phyloP scores from a whole-genome alignment of 1,140 invertebrate species.

The Cyrtorhinus lividipennis region DNA sequence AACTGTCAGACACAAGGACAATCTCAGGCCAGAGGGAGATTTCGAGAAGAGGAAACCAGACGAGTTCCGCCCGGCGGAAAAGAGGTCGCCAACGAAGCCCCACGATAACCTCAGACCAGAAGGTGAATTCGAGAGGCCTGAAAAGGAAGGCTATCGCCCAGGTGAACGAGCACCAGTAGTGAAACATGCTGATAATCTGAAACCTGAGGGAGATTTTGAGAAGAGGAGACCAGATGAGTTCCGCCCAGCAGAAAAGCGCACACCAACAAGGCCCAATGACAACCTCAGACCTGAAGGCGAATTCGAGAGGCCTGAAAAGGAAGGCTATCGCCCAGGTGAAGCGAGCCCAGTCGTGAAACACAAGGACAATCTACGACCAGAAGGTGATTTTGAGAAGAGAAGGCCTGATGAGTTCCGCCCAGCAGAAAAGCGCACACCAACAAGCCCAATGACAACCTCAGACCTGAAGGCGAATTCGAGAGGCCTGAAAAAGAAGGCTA shows the following conservation, averaged over 20 bases:
- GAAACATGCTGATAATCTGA: slow-evolving; percentile 34
- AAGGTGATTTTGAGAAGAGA: slow-evolving; percentile 41
- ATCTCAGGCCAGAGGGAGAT: slow-evolving; percentile 30
- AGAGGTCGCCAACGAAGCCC: slow-evolving; percentile 29
- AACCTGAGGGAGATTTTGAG: slow-evolving; percentile 30
- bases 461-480: slow-evolving; percentile 38
- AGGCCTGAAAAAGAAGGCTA: slow-evolving; percentile 27
- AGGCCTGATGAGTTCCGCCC: slow-evolving; percentile 27
- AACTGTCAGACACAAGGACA: slow-evolving; percentile 31
- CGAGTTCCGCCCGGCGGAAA: slow-evolving; percentile 27
- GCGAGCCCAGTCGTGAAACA: slow-evolving; percentile 25
- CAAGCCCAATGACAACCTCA: slow-evolving; percentile 38
- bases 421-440: slow-evolving; percentile 26
- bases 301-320: slow-evolving; percentile 29
- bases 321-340: slow-evolving; percentile 25
- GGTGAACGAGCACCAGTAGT: slow-evolving; percentile 35
- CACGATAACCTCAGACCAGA: slow-evolving; percentile 35
- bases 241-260: slow-evolving; percentile 33
- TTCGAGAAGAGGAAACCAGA: slow-evolving; percentile 29
- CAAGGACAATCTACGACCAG: slow-evolving; percentile 31
- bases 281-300: slow-evolving; percentile 39
- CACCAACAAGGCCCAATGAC: slow-evolving; percentile 33
- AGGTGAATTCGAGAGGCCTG: slow-evolving; percentile 38
- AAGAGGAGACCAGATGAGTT: slow-evolving; percentile 35
- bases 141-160: slow-evolving; percentile 32